Conservation (phyloP, 1,140 invertebrate genomes). For the Diabrotica undecimpunctata region DNA sequence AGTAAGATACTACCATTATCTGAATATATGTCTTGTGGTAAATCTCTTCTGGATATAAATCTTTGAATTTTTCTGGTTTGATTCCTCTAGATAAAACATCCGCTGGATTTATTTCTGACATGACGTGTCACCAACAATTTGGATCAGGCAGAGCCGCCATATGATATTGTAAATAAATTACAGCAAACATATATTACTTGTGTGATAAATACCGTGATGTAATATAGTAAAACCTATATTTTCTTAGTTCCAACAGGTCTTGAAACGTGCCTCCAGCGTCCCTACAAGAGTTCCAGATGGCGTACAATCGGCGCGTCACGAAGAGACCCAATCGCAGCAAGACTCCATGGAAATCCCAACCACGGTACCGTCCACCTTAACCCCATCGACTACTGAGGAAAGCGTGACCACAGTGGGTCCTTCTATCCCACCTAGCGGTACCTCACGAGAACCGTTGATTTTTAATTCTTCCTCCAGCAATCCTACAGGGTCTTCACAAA, state of each 20-base stretch:
- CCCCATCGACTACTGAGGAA: slow-evolving; percentile 43
- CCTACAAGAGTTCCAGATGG: slow-evolving; percentile 54
- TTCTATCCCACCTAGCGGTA: slow-evolving; percentile 21
- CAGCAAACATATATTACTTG: too few species aligned
- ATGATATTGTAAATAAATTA: too few species aligned
- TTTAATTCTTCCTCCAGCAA: slow-evolving; percentile 45
- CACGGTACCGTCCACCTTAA: slow-evolving; percentile 25
- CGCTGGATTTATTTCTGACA: too few species aligned
- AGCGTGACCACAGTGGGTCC: slow-evolving; percentile 36
- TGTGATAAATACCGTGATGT: too few species aligned
- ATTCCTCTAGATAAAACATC: too few species aligned
- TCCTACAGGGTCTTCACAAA: slow-evolving; percentile 45
- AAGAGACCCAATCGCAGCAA: slow-evolving; percentile 52
- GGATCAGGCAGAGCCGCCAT: too few species aligned
- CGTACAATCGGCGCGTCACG: slow-evolving; percentile 40
- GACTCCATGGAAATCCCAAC: slow-evolving; percentile 48
- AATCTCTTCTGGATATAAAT: too few species aligned
- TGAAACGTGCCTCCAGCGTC: slow-evolving; percentile 62
- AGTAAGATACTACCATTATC: too few species aligned
- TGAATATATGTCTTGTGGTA: too few species aligned
- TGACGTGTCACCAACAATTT: too few species aligned
- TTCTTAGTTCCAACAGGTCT: slow-evolving; percentile 41
- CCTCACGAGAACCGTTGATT: slow-evolving; percentile 46
- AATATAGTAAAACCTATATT: background rate
- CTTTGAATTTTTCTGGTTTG: too few species aligned